Evolutionary conservation across 2,888 invertebrate genomes (phyloP), one percentile per base, ranked within the genome.

Genomic region (Mylabris sibirica): DNA sequence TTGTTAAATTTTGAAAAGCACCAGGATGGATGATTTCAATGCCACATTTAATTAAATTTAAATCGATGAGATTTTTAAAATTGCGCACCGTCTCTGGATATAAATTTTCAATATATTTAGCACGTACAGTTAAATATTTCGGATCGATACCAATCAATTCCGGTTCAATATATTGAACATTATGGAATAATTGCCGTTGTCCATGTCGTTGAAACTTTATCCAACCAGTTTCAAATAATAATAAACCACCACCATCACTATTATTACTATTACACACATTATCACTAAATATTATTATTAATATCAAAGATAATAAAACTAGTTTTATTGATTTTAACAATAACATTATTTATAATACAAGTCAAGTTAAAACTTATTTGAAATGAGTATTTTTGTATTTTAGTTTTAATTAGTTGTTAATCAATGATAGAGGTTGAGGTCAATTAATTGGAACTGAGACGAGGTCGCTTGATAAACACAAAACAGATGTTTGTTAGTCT

Each of bases 1-100:
- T 67, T 5, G 71, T 57, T 8, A 72, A 24, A 41, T 72, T 69
- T 4, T 30, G 17, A 65, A 72, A 72, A 20, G 73, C 69, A 11
- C 60, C 60, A 8, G 66, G 62, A 24, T 35, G 11, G 5, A 73
- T 65, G 2, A 60, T 24, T 20, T 20, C 11, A n/a, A 73, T 68
- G 1, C 60, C 60, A 38, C 67, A 59, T 24, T 53, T 41, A 11
- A 61, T 59, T 22, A 72, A 12, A 41, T 57, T 63, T 26, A 72
- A 20, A 41, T 67, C 44, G 22, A 26, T 26, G 9, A 72, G 60
- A 63, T 64, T 63, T 14, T 34, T n/a, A 59, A 73, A 59, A 61
- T 72, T 63, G 14, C 65, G 35, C 14, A 73, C 62, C 0, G 68
- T 14, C 1, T 60, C 44, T 59, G 41, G 53, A 35, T 64, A 49